Evolutionary conservation across 2,888 invertebrate genomes (phyloP).

Genomic region (Drosophila atripex): DNA sequence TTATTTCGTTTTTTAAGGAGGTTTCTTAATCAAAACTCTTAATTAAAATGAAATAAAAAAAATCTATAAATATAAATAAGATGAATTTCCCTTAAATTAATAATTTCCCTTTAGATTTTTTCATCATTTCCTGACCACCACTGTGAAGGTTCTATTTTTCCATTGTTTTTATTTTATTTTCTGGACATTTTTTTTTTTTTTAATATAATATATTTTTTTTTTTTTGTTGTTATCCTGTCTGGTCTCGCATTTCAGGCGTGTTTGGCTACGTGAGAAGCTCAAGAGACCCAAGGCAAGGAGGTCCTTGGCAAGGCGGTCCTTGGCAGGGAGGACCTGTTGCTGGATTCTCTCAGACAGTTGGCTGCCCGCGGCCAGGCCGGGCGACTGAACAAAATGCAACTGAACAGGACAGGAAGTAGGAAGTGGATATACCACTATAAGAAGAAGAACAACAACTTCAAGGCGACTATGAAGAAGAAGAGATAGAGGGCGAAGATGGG

Average conservation of each 20-base stretch:
- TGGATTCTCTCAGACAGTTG: conserved; percentile 29
- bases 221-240: conserved; percentile 10
- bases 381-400: conserved; percentile 27
- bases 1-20: too few species aligned
- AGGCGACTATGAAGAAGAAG: not conserved
- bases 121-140: not conserved
- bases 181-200: not conserved
- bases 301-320: not conserved
- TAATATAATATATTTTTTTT: not conserved
- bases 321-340: conserved; percentile 31
- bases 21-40: too few species aligned
- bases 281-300: conserved; percentile 18
- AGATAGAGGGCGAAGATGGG: not conserved
- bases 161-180: not conserved
- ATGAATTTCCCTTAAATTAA: too few species aligned
- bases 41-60: not conserved
- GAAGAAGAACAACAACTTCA: conserved; percentile 9
- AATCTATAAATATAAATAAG: not conserved
- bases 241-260: conserved; percentile 40
- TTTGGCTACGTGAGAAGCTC: conserved; percentile 40
- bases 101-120: too few species aligned
- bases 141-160: conserved; percentile 5
- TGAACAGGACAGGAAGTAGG: conserved; percentile 7
- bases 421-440: conserved; percentile 26
- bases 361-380: conserved; percentile 29